A percentile compares a stretch with the other conserved stretches of the same genome.
phyloP scores from a whole-genome alignment of 2,797 vertebrate species.

The Pyrrhura leucotis region DNA sequence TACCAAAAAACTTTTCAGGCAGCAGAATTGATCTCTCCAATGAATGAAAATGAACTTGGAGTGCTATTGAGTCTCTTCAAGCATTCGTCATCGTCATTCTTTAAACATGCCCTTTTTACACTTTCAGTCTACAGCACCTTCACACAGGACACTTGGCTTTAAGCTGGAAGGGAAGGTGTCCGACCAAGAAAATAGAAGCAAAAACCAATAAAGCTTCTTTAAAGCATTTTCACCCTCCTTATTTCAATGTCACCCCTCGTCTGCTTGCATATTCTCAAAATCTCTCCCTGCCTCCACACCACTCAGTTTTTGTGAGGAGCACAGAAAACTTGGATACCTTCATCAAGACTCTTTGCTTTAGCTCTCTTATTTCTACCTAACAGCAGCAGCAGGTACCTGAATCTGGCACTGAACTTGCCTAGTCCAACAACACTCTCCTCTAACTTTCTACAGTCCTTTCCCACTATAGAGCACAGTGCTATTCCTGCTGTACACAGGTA shows the following conservation, averaged over 20 bases:
- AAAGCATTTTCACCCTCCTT: background rate
- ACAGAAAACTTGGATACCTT: background rate
- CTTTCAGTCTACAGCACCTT: background rate
- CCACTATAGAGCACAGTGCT: background rate
- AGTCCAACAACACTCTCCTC: background rate
- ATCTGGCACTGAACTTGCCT: background rate
- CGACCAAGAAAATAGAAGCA: background rate
- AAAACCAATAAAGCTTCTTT: background rate
- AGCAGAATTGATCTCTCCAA: background rate
- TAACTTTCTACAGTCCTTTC: background rate
- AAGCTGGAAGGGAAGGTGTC: background rate
- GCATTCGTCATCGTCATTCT: background rate
- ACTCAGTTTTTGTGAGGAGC: background rate
- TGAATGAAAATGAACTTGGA: background rate
- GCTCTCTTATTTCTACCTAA: fast-evolving
- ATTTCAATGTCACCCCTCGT: background rate
- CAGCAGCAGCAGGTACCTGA: background rate
- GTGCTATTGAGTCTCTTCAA: background rate
- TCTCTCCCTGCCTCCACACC: background rate
- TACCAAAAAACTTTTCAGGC: background rate
- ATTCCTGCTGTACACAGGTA: background rate
- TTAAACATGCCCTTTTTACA: background rate
- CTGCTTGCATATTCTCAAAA: background rate
- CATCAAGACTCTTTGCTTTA: background rate
- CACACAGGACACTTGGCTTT: background rate